Base-by-base conservation (phyloP, 2,113 vertebrate genomes). In the Petroica traversi region DNA sequence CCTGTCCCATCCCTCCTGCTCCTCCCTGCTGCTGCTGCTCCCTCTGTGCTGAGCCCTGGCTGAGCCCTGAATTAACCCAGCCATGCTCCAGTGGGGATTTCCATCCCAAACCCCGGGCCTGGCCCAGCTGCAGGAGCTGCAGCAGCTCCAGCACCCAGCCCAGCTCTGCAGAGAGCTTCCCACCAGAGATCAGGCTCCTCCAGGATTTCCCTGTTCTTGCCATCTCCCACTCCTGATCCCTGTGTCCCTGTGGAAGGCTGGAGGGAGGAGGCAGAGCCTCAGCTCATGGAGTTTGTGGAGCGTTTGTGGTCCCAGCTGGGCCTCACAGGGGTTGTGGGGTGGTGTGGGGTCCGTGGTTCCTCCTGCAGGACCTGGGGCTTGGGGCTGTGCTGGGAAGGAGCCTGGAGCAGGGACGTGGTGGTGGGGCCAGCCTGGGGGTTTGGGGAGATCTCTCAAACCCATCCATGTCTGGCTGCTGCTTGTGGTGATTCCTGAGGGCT, bases 41-140 rank as follows among this genome's bases (percentile, higher is more conserved):
- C 84, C 89, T 59, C 71, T 2, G 2, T 61, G 83, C 89, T 80
- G 86, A 93, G 93, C 89, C 88, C 45, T 69, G 58, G 79, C 67
- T 20, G 36, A 75, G 34, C 69, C 73, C 66, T 54, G 14, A 4
- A 12, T 51, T 64, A 88, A 89, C 78, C 19, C 76, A 61, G 36
- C 69, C 45, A 1, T 1, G 0, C n/a, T 67, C 1, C 15, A 1
- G 3, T 13, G 52, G 34, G 43, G 28, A 41, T 82, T 71, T 11
- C 25, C 61, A 13, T 7, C 73, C 91, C n/a, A 29, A 33, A 89
- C 0, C 1, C 4, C 6, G 22, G 19, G 19, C 40, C 28, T 51
- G 36, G 90, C 83, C 84, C 76, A 5, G 15, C 29, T 0, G 0
- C 51, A 28, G 91, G 74, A 62, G 45, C 14, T 34, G 23, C 31